These are phyloP conservation scores for Drosophila funebris DNA, from an alignment of 1,140 invertebrate species.

Conservation along the genomic window DNA sequence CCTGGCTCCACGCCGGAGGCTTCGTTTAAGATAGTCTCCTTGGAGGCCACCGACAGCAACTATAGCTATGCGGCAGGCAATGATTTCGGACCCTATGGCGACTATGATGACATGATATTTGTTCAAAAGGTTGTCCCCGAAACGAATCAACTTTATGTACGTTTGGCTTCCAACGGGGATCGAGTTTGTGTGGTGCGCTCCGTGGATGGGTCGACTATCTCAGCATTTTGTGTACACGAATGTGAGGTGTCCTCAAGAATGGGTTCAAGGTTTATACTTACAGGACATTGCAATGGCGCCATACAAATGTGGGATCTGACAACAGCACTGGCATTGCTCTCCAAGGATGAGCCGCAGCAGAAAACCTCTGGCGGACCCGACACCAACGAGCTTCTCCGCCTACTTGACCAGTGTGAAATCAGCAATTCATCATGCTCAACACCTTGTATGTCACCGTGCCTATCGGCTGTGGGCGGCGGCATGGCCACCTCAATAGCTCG, in stretches of 20 bases:
- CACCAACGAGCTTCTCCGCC: constrained; percentile 93
- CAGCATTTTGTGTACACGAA: constrained; percentile 98
- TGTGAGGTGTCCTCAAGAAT: constrained; percentile 97
- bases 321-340: constrained; percentile 93
- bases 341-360: constrained; percentile 88
- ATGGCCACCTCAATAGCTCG: constrained; percentile 85
- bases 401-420: constrained; percentile 97
- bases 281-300: constrained; percentile 96
- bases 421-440: constrained; percentile 93
- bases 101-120: constrained; percentile 99
- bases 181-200: constrained; percentile 98
- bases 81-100: constrained; percentile 97
- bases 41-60: constrained; percentile 89
- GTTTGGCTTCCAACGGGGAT: constrained; percentile 95
- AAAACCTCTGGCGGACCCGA: constrained; percentile 91
- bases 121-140: constrained; percentile 99
- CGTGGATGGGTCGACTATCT: constrained; percentile 97
- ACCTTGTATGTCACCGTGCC: constrained; percentile 93
- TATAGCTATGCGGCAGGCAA: constrained; percentile 91
- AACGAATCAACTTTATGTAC: constrained; percentile 96
- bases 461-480: constrained; percentile 84
- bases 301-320: constrained; percentile 99
- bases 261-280: constrained; percentile 97
- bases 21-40: constrained; percentile 92
- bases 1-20: constrained; percentile 98